Conservation (phyloP, 2,113 vertebrate species). For the Leptobrachium leishanense region DNA sequence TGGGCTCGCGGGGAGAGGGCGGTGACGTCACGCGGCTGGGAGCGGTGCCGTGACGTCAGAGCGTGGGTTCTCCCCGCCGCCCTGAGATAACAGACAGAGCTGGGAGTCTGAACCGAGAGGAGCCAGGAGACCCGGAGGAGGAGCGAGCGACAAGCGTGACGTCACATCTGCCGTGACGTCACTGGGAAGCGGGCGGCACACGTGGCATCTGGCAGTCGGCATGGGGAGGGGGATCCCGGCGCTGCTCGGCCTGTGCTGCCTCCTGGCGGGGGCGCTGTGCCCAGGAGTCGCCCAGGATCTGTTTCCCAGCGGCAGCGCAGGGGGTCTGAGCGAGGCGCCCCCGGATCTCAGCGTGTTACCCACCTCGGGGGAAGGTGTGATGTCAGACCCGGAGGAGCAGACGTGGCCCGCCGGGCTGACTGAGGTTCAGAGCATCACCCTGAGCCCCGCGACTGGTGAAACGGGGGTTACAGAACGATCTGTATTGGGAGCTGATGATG, state of each 20-base stretch:
- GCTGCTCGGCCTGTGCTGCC: constrained; percentile 37
- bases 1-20: background rate
- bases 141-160: too few relatives aligned
- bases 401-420: constrained; percentile 45
- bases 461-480: background rate
- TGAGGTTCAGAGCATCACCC: constrained; percentile 2
- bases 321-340: background rate
- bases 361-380: constrained; percentile 46
- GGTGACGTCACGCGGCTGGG: background rate
- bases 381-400: background rate
- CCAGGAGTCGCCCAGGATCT: background rate
- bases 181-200: constrained; percentile 48
- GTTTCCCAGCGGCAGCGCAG: too few relatives aligned
- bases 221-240: constrained; percentile 54
- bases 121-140: too few relatives aligned
- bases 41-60: constrained; percentile 17
- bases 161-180: constrained; percentile 23
- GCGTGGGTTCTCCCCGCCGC: too few relatives aligned
- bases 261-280: constrained; percentile 16
- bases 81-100: too few relatives aligned
- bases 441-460: background rate
- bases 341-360: background rate
- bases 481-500: background rate
- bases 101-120: too few relatives aligned
- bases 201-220: constrained; percentile 30